Conservation (phyloP, 2,797 vertebrate genomes). For the Gorsachius magnificus region DNA sequence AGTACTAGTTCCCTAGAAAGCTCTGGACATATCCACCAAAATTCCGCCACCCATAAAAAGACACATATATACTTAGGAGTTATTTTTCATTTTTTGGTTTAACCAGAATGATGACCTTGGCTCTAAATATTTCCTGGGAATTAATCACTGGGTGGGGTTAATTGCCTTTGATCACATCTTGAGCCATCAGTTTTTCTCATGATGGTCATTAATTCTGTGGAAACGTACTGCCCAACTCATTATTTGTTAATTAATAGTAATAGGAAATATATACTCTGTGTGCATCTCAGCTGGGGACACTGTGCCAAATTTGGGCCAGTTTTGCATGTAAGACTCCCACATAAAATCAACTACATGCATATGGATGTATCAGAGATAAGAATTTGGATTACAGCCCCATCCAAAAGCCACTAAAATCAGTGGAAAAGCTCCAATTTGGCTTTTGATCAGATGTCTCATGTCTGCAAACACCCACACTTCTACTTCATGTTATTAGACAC, state of each 20-base stretch:
- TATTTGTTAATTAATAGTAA: conserved; percentile 23
- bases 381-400: neutral
- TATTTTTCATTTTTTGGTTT: neutral
- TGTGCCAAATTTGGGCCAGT: neutral
- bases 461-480: conserved; percentile 12
- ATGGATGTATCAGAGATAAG: neutral
- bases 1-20: neutral
- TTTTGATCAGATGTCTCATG: neutral
- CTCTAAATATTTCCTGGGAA: neutral
- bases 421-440: conserved; percentile 3
- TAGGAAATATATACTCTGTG: neutral
- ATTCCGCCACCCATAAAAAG: neutral
- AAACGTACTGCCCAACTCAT: neutral
- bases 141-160: conserved; percentile 31
- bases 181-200: neutral
- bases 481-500: neutral
- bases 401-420: conserved; percentile 2
- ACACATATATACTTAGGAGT: fast-evolving
- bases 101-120: neutral
- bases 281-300: neutral
- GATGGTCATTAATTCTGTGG: neutral
- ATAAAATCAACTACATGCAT: neutral
- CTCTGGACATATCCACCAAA: neutral
- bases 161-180: neutral
- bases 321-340: neutral